phyloP scores from a whole-genome alignment of 2,797 vertebrate genomes.

The Anas flavirostris region DNA sequence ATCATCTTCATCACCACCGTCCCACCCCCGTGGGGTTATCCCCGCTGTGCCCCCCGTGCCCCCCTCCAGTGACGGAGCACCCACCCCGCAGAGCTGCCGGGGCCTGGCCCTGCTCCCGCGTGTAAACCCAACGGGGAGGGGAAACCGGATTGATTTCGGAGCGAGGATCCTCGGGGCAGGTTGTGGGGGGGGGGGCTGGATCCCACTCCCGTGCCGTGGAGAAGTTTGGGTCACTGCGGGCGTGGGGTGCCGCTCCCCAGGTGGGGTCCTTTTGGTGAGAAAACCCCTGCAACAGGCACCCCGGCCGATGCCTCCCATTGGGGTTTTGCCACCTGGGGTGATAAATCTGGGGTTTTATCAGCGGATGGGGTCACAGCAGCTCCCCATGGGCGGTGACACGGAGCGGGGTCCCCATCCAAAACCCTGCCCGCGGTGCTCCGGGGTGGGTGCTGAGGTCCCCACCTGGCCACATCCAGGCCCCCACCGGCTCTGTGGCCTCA shows the following conservation, averaged over 20 bases:
- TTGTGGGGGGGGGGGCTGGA: not conserved
- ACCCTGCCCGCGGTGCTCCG: accelerated
- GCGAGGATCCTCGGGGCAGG: not conserved
- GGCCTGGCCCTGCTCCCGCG: not conserved
- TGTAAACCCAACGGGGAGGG: not conserved
- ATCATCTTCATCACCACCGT: no score
- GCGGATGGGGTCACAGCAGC: not conserved
- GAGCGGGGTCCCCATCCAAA: accelerated
- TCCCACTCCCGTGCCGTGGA: not conserved
- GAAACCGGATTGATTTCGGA: not conserved
- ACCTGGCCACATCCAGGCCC: not conserved
- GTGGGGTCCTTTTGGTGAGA: not conserved
- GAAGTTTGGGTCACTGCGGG: not conserved
- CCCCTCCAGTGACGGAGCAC: not conserved
- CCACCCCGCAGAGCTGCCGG: not conserved
- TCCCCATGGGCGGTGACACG: not conserved
- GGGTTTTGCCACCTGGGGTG: not conserved
- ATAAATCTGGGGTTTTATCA: no score
- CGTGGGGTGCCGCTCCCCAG: not conserved
- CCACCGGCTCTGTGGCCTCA: not conserved
- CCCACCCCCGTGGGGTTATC: not conserved
- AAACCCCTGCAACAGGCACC: not conserved
- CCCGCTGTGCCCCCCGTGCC: not conserved
- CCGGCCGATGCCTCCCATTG: not conserved
- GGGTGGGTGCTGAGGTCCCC: not conserved